Conservation (phyloP, 1,140 invertebrate genomes). For the Drosophila chauvacae region DNA sequence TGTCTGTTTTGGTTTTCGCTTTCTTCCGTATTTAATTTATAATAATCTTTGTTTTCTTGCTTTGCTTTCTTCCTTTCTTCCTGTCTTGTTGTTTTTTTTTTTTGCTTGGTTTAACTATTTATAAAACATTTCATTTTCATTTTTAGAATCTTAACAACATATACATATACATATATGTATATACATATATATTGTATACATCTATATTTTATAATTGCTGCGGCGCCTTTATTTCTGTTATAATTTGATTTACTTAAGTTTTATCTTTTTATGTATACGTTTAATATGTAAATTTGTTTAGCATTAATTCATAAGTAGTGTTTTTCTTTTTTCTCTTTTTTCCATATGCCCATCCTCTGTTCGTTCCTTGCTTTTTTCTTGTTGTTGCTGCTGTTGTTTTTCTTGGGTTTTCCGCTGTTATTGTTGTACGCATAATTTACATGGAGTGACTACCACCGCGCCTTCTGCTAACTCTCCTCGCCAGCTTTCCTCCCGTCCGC, state of each 20-base stretch:
- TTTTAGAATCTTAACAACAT: slow-evolving; percentile 84
- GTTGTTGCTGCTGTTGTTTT: slow-evolving; percentile 6
- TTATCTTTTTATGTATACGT: slow-evolving; percentile 54
- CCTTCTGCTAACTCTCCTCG: slow-evolving; percentile 37
- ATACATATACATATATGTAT: slow-evolving; percentile 55
- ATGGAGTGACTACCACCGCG: slow-evolving; percentile 55
- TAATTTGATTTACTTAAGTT: slow-evolving; percentile 54
- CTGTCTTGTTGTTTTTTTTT: slow-evolving; percentile 1
- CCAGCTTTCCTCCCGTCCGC: neutral
- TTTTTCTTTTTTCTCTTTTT: slow-evolving; percentile 22
- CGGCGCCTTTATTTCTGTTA: slow-evolving; percentile 53
- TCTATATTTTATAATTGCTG: slow-evolving; percentile 60
- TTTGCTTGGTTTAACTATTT: slow-evolving; percentile 78
- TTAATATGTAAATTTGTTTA: slow-evolving; percentile 65
- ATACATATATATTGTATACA: slow-evolving; percentile 37
- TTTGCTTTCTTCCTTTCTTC: slow-evolving; percentile 16
- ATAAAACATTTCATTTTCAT: slow-evolving; percentile 84
- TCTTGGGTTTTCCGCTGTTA: slow-evolving; percentile 33
- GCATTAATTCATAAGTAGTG: slow-evolving; percentile 73
- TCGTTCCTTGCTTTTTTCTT: slow-evolving; percentile 25
- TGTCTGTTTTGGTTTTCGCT: slow-evolving; percentile 32
- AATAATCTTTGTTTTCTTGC: slow-evolving; percentile 67
- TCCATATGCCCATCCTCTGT: slow-evolving; percentile 50
- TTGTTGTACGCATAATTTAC: slow-evolving; percentile 78
- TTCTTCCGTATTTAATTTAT: slow-evolving; percentile 74